phyloP scores from a whole-genome alignment of 2,113 vertebrate genomes.

The Eira barbara region DNA sequence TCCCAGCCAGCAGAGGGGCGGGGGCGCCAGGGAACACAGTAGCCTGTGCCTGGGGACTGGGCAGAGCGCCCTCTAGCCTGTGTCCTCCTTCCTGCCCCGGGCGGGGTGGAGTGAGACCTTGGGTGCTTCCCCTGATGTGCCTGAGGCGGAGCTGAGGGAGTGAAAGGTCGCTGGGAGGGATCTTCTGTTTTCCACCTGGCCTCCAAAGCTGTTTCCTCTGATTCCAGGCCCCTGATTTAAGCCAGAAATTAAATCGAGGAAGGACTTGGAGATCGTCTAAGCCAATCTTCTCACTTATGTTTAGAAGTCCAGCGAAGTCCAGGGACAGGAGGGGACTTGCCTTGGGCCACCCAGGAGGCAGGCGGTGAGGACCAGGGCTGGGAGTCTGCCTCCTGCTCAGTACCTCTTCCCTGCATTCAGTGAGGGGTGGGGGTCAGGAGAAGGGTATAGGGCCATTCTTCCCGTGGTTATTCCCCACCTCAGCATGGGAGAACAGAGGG shows the following conservation, averaged over 20 bases:
- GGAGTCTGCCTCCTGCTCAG: neutral
- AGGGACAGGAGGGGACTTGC: conserved; percentile 34
- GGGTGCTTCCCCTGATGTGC: neutral
- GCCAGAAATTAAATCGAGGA: conserved; percentile 17
- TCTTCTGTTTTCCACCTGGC: neutral
- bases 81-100: neutral
- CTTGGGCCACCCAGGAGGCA: neutral
- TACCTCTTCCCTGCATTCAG: too few species aligned
- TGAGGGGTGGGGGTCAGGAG: neutral
- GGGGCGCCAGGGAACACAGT: neutral
- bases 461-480: neutral
- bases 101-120: neutral
- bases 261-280: neutral
- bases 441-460: neutral
- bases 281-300: neutral
- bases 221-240: neutral
- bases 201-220: neutral
- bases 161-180: neutral
- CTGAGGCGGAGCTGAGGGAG: neutral
- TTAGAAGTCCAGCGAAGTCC: neutral
- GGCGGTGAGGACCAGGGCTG: neutral
- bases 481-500: neutral
- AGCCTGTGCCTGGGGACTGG: neutral
- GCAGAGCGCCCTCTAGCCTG: conserved; percentile 26
- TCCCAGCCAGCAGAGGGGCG: neutral